Evolutionary conservation across 2,888 invertebrate genomes (phyloP), one percentile per base, ranked within the genome.

Genomic region (Coronaproctus castanopsis): DNA sequence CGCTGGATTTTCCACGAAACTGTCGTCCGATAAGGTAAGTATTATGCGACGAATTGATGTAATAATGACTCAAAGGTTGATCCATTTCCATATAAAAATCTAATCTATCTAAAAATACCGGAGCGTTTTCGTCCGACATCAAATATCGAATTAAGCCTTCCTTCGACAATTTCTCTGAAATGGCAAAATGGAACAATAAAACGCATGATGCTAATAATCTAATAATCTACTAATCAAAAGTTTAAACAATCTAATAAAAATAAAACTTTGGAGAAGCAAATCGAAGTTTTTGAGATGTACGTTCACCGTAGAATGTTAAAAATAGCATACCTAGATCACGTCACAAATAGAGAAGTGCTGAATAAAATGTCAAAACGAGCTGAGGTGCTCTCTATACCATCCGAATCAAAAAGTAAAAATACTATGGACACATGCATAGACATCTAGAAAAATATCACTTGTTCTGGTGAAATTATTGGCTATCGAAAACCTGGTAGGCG

Each of bases 121-220:
- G 97, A 0, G 97, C 95, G 75, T 99, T 99, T 75, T 99, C 98
- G 72, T 99, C 98, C 0, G 97, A 97, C 95, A 99, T 98, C 65
- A 98, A 80, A 76, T 97, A 98, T 62, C 96, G 84, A 73, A 96
- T 92, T 66, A 98, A 81, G 49, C 97, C 97, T 73, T 97, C 96
- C 72, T 95, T 85, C 62, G 89, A 88, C 65, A 97, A 76, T 71
- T 83, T 80, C 71, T 81, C 87, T 87, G 73, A 57, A 73, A 71
- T 63, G 62, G 62, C 59, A 48, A 53, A 23, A 22, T 21, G 52
- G 52, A 3, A 22, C 51, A 51, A 18, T 1, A n/a, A n/a, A n/a
- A n/a, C n/a, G n/a, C n/a, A n/a, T n/a, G n/a, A n/a, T n/a, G n/a
- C n/a, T n/a, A n/a, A n/a, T n/a, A 53, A 54, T 2, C 23, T 24